Percentiles rank a stretch among this genome's conserved stretches.
Evolutionary conservation across 2,113 vertebrate species (phyloP).

Genomic region (Brienomyrus longianalis): DNA sequence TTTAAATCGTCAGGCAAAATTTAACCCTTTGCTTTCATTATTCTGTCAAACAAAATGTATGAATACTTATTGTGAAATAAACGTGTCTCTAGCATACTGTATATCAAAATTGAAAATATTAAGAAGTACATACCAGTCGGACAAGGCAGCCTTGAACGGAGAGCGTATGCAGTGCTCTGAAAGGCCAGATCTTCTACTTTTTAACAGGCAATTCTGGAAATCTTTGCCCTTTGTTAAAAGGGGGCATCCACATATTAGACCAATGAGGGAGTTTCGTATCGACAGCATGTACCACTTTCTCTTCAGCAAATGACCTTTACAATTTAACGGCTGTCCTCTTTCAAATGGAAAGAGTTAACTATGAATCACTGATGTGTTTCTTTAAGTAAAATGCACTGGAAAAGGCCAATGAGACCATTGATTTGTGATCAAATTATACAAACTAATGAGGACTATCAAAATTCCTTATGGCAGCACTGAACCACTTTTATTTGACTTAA

Average conservation of each 20-base stretch:
- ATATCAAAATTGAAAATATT: not conserved
- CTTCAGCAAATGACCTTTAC: conserved; percentile 47
- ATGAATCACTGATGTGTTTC: conserved; percentile 25
- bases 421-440: not conserved
- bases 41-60: not conserved
- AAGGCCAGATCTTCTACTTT: not conserved
- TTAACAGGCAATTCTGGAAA: conserved; percentile 7
- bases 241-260: not conserved
- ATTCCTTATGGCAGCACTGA: not conserved
- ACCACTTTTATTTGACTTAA: not conserved
- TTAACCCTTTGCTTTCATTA: not conserved
- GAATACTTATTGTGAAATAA: not conserved
- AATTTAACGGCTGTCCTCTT: conserved; percentile 42
- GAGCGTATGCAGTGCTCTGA: not conserved
- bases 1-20: not conserved
- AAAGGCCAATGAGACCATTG: not conserved
- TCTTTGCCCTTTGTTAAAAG: conserved; percentile 9
- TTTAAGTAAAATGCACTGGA: conserved; percentile 7
- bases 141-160: conserved; percentile 24
- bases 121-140: conserved; percentile 40
- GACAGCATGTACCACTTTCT: not conserved
- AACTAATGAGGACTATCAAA: not conserved
- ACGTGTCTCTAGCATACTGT: not conserved
- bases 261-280: conserved; percentile 5
- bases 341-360: conserved; percentile 34